Evolutionary conservation across 2,888 invertebrate species (phyloP).

Genomic region (Aspidiotus destructor): DNA sequence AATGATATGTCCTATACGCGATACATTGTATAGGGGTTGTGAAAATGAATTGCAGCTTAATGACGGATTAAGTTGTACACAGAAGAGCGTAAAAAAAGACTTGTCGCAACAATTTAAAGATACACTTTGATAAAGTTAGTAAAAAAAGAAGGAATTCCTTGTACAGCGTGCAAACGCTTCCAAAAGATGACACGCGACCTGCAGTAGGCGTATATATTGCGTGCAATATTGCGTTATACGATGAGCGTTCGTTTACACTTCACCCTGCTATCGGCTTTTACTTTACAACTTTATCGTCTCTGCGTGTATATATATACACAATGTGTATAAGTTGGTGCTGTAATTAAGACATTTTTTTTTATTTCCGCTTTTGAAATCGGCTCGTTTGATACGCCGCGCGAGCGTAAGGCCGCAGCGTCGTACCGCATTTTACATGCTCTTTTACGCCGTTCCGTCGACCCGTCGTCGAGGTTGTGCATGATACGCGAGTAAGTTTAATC

Average conservation of each 20-base stretch:
- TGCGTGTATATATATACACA: too few species aligned
- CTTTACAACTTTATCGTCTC: too few species aligned
- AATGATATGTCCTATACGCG: too few species aligned
- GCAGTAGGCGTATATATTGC: constrained; percentile 26
- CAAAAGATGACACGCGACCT: constrained; percentile 29
- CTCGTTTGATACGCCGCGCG: constrained; percentile 5
- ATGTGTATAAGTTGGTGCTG: background rate
- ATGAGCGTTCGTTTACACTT: constrained; percentile 29
- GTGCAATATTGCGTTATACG: constrained; percentile 32
- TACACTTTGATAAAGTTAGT: constrained; percentile 20
- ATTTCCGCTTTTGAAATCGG: constrained; percentile 14
- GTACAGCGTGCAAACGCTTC: constrained; percentile 25
- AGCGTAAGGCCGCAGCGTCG: background rate
- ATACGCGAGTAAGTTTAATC: constrained; percentile 3
- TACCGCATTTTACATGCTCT: too few species aligned
- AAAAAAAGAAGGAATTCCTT: constrained; percentile 12
- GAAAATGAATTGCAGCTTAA: constrained; percentile 28
- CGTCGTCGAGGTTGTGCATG: background rate
- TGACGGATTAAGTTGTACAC: constrained; percentile 28
- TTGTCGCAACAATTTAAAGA: constrained; percentile 10
- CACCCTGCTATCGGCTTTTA: constrained; percentile 14
- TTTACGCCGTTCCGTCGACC: too few species aligned
- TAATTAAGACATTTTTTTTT: constrained; percentile 28
- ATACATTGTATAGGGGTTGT: too few species aligned
- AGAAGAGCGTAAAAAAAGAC: constrained; percentile 12